Conservation (phyloP, 2,797 vertebrate species). For the Pipistrellus kuhlii region DNA sequence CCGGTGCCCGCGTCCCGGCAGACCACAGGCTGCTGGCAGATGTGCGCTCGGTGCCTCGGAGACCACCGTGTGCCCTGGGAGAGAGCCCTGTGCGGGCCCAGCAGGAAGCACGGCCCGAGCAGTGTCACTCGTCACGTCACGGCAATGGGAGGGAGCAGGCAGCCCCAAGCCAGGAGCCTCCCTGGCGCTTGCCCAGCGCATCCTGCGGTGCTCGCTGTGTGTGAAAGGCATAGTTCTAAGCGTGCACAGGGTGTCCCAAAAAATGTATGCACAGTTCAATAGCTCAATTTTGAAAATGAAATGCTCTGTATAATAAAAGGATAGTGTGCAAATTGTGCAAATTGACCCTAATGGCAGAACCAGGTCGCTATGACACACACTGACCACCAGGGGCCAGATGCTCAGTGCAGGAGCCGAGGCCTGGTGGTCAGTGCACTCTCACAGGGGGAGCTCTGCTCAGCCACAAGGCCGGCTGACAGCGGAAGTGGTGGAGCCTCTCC, state of each 20-base stretch:
- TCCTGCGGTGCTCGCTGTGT: background rate
- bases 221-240: background rate
- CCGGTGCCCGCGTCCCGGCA: background rate
- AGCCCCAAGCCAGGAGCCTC: background rate
- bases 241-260: background rate
- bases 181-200: fast-evolving
- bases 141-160: background rate
- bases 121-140: background rate
- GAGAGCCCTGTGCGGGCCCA: background rate
- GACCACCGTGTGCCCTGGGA: background rate
- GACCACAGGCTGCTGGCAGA: background rate
- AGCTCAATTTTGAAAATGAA: background rate
- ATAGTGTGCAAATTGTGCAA: no score
- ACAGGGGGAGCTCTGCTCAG: no score
- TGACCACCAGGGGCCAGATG: no score
- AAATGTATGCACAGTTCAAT: background rate
- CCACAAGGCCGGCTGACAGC: no score
- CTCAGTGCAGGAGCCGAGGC: no score
- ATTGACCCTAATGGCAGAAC: no score
- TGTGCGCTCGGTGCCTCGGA: background rate
- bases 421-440: no score
- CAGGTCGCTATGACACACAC: no score
- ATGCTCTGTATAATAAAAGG: no score
- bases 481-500: no score
- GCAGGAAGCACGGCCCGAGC: background rate